phyloP scores from a whole-genome alignment of 1,140 invertebrate genomes.

The Heliothis virescens region DNA sequence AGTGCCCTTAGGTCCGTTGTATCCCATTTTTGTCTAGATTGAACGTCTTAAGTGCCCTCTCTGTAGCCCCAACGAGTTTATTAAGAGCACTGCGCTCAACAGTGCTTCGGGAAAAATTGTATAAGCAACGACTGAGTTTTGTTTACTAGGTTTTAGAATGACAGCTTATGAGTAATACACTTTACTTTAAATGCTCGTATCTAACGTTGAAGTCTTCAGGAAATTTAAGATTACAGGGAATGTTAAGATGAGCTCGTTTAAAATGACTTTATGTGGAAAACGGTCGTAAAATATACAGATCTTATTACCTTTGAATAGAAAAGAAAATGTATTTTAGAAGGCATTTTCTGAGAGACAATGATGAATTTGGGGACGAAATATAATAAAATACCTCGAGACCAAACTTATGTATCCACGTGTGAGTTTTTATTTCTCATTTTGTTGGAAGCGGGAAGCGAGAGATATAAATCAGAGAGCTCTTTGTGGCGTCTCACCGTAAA shows the following conservation, averaged over 20 bases:
- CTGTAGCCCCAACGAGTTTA: slow-evolving; percentile 11
- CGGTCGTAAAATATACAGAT: slow-evolving; percentile 16
- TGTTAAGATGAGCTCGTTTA: slow-evolving; percentile 36
- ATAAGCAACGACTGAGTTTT: slow-evolving; percentile 2
- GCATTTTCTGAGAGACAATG: slow-evolving; percentile 25
- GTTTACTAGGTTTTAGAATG: slow-evolving; percentile 11
- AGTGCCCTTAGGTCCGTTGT: slow-evolving; percentile 17
- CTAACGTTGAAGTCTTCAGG: slow-evolving; percentile 10
- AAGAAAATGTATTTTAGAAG: slow-evolving; percentile 8
- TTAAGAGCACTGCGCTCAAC: slow-evolving; percentile 15
- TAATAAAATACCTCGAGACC: slow-evolving; percentile 25
- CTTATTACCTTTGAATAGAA: slow-evolving; percentile 25
- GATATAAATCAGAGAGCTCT: slow-evolving; percentile 39
- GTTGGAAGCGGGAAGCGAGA: slow-evolving; percentile 16
- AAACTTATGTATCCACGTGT: slow-evolving; percentile 26
- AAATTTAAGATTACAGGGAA: slow-evolving; percentile 32
- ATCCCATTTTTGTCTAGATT: slow-evolving; percentile 46
- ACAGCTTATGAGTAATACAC: slow-evolving; percentile 26
- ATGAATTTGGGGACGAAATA: slow-evolving; percentile 30
- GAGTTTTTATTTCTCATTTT: slow-evolving; percentile 34
- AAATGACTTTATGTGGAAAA: slow-evolving; percentile 16
- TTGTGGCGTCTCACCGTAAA: slow-evolving; percentile 5
- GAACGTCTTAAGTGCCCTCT: slow-evolving; percentile 35
- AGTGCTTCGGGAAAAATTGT: slow-evolving; percentile 12
- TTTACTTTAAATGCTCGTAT: slow-evolving; percentile 37